phyloP scores from a whole-genome alignment of 2,888 invertebrate species.

The Ormyrus rosae region DNA sequence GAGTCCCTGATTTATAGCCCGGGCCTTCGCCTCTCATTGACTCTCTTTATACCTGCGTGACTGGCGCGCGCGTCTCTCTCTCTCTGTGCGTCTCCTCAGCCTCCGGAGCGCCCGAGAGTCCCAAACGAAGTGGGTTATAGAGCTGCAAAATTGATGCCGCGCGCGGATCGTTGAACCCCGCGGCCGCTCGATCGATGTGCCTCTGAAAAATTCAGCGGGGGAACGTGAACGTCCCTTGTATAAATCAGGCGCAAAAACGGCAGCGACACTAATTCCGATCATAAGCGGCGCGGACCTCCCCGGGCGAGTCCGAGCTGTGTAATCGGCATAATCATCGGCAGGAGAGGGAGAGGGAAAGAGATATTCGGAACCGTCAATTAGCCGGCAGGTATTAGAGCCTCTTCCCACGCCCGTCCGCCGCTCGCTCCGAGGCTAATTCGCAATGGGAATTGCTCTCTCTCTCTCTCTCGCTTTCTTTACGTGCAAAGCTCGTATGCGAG shows the following conservation, averaged over 20 bases:
- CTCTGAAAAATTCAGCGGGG: too few species aligned
- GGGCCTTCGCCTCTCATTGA: conserved; percentile 35
- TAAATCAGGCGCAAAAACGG: too few species aligned
- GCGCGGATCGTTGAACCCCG: too few species aligned
- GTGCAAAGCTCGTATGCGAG: conserved; percentile 49
- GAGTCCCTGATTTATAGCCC: conserved; percentile 34
- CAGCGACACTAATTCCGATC: too few species aligned
- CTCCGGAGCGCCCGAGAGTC: too few species aligned
- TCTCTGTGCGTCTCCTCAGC: too few species aligned
- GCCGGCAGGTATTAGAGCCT: conserved; percentile 60
- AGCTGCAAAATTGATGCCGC: too few species aligned
- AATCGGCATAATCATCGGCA: conserved; percentile 65
- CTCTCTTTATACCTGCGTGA: conserved; percentile 8
- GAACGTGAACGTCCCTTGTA: too few species aligned
- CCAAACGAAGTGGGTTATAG: too few species aligned
- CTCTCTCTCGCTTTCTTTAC: conserved; percentile 12
- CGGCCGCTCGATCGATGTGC: too few species aligned
- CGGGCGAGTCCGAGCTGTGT: conserved; percentile 8
- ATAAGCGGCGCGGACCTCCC: conserved; percentile 8
- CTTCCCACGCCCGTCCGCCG: conserved; percentile 54
- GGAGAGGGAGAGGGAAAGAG: conserved; percentile 39
- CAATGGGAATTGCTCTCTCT: conserved; percentile 41
- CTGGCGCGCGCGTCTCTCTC: background rate
- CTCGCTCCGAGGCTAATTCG: conserved; percentile 52
- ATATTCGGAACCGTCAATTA: conserved; percentile 44